phyloP scores from a whole-genome alignment of 2,113 vertebrate species.

The Glaucomys volans region DNA sequence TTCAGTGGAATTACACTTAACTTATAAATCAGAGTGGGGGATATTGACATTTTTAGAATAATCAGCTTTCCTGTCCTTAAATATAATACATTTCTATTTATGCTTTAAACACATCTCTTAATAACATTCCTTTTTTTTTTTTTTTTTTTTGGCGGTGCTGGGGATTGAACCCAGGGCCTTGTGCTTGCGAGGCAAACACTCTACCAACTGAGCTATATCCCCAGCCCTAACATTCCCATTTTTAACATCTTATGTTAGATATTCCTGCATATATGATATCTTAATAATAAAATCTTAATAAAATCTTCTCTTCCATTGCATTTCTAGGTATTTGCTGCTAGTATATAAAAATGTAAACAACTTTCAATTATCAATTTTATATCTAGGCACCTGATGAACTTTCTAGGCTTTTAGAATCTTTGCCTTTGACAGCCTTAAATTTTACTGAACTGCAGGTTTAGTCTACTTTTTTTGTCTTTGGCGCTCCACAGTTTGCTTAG shows the following conservation, averaged over 20 bases:
- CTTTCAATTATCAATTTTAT: slow-evolving; percentile 15
- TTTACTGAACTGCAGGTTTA: not conserved
- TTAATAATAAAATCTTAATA: not conserved
- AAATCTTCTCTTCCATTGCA: not conserved
- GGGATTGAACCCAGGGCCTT: too few species aligned
- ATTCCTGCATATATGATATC: not conserved
- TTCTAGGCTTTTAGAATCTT: not conserved
- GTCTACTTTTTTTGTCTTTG: not conserved
- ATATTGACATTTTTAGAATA: not conserved
- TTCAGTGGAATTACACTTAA: not conserved
- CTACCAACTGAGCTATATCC: too few species aligned
- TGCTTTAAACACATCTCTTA: not conserved
- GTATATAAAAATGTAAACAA: not conserved
- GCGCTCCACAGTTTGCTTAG: not conserved
- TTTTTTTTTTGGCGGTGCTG: too few species aligned
- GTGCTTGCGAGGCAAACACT: too few species aligned
- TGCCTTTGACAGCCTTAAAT: not conserved
- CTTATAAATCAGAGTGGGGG: not conserved
- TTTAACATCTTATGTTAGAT: not conserved
- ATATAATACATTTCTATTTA: not conserved
- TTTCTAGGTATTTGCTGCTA: slow-evolving; percentile 18
- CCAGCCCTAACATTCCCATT: not conserved
- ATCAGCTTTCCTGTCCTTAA: not conserved
- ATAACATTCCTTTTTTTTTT: not conserved
- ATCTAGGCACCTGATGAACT: not conserved